Conservation (phyloP, 2,888 invertebrate genomes). For the Lissocephala sabroskyi region DNA sequence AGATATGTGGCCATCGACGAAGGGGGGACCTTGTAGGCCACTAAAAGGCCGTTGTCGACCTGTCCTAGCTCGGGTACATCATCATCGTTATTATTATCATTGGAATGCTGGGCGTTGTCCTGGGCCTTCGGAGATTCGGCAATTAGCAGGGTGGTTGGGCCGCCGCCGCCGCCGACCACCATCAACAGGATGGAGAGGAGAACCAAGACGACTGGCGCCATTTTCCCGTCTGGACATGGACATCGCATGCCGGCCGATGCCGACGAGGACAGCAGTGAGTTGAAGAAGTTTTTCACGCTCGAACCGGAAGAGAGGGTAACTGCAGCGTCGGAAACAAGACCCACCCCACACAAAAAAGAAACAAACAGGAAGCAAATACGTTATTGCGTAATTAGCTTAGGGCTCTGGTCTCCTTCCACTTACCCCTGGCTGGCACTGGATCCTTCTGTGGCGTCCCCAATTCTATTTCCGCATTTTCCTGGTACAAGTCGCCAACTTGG, state of each 20-base stretch:
- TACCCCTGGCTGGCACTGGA: constrained; percentile 86
- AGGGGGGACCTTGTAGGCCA: too few species aligned
- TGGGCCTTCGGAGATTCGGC: not conserved
- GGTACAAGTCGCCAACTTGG: constrained; percentile 80
- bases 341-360: too few species aligned
- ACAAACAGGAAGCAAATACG: constrained; percentile 35
- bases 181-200: constrained; percentile 22
- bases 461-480: constrained; percentile 79
- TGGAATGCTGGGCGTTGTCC: constrained; percentile 13
- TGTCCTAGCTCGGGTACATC: too few species aligned
- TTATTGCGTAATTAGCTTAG: constrained; percentile 33
- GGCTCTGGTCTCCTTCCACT: constrained; percentile 32
- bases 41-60: too few species aligned
- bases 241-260: constrained; percentile 27
- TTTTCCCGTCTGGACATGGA: not conserved
- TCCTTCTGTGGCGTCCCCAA: constrained; percentile 82
- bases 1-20: too few species aligned
- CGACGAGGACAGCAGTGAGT: constrained; percentile 63
- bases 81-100: too few species aligned
- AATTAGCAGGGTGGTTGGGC: constrained; percentile 20
- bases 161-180: constrained; percentile 14
- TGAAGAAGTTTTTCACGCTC: constrained; percentile 65
- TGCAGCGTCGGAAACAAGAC: constrained; percentile 35
- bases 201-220: constrained; percentile 28
- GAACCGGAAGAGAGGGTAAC: constrained; percentile 69